phyloP scores from a whole-genome alignment of 2,113 vertebrate genomes.

The Mus pahari region DNA sequence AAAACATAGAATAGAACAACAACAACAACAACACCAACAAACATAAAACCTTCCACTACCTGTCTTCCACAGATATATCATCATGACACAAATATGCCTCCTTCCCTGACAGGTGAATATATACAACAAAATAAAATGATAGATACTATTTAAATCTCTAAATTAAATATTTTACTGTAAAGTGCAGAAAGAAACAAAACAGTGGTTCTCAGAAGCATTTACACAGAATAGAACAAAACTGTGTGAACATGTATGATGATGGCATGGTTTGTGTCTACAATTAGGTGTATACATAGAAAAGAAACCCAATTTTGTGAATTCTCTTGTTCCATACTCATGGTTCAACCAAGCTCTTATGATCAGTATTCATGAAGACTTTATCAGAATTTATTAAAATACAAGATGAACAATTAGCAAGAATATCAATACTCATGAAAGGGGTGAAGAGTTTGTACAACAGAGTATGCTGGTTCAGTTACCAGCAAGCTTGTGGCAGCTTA shows the following conservation, averaged over 20 bases:
- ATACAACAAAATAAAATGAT: not conserved
- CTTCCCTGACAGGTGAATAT: not conserved
- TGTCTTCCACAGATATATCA: not conserved
- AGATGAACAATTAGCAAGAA: not conserved
- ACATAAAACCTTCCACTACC: not conserved
- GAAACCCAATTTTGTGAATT: not conserved
- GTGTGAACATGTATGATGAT: not conserved
- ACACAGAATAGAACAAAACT: not conserved
- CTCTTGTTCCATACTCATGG: fast-evolving
- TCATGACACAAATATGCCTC: not conserved
- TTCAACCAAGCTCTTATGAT: not conserved
- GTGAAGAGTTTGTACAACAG: not conserved
- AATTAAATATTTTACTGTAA: not conserved
- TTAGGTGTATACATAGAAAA: not conserved
- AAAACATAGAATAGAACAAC: too few species aligned
- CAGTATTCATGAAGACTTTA: not conserved
- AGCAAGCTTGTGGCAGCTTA: not conserved
- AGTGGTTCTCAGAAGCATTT: not conserved
- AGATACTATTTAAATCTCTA: not conserved
- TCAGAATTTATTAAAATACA: not conserved
- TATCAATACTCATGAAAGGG: not conserved
- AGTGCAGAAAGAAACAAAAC: not conserved
- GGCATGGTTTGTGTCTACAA: fast-evolving
- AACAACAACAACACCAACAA: too few species aligned
- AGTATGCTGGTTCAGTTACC: not conserved